Conservation (phyloP, 30 jellyfish, hydroid and myxozoan genomes). For the Calvadosia cruxmelitensis region DNA sequence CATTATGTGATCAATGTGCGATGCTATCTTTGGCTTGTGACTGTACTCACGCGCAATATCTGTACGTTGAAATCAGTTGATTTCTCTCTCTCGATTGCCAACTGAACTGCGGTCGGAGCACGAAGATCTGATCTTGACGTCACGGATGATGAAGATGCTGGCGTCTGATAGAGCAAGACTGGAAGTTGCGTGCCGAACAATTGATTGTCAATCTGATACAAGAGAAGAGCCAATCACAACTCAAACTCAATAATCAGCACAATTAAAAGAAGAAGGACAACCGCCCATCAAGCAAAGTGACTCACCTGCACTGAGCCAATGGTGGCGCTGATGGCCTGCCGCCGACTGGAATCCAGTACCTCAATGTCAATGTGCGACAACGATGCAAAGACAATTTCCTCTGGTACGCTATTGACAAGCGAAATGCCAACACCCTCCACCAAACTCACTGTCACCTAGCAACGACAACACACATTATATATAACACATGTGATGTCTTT, state of each 20-base stretch:
- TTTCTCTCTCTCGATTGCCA: slow-evolving; percentile 5
- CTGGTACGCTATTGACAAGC: slow-evolving; percentile 60
- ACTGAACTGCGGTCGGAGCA: background rate
- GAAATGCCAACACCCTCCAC: slow-evolving; percentile 92
- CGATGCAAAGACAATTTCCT: slow-evolving; percentile 75
- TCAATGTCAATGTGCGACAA: slow-evolving; percentile 42
- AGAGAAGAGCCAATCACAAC: background rate
- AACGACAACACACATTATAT: too few species aligned
- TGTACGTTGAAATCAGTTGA: slow-evolving; percentile 9
- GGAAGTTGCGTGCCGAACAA: slow-evolving; percentile 69
- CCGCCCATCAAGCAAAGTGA: too few species aligned
- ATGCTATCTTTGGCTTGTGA: slow-evolving; percentile 30
- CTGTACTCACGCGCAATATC: slow-evolving; percentile 16
- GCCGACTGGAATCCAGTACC: slow-evolving; percentile 12
- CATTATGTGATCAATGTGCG: too few species aligned
- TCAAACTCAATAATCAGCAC: too few species aligned
- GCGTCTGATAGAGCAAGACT: slow-evolving; percentile 69
- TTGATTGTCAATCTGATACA: slow-evolving; percentile 68
- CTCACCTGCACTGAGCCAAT: slow-evolving; percentile 54
- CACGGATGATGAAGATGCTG: slow-evolving; percentile 31
- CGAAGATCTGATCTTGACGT: slow-evolving; percentile 6
- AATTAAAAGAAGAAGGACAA: too few species aligned
- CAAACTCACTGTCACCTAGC: slow-evolving; percentile 53
- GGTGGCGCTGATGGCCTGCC: slow-evolving; percentile 27
- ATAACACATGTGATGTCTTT: too few species aligned